These are phyloP conservation scores for Catharus ustulatus DNA, from an alignment of 2,797 vertebrate species.

Conservation along the genomic window DNA sequence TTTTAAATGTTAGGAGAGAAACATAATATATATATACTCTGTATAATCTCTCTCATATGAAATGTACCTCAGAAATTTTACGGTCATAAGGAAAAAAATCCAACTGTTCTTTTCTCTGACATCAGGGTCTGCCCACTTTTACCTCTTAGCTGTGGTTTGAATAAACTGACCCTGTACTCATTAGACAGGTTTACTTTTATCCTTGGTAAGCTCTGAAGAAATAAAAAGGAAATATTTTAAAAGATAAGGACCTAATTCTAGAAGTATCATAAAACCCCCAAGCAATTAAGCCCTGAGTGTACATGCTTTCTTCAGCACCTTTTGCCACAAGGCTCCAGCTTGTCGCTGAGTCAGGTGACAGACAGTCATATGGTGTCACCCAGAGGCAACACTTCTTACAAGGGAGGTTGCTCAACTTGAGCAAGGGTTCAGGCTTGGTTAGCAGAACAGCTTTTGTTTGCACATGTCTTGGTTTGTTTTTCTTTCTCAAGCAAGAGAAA, in stretches of 20 bases:
- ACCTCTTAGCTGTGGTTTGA: not conserved
- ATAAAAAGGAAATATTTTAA: not conserved
- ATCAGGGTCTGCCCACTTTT: not conserved
- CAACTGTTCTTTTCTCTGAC: not conserved
- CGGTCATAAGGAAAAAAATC: not conserved
- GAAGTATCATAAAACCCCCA: not conserved
- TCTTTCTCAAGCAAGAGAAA: not conserved
- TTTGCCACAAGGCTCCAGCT: conserved; percentile 31
- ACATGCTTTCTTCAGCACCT: conserved; percentile 50
- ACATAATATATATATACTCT: not conserved
- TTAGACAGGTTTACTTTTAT: not conserved
- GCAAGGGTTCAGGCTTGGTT: not conserved
- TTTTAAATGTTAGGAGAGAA: not conserved
- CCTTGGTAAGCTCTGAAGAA: not conserved
- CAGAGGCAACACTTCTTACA: conserved; percentile 6
- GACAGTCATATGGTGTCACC: not conserved
- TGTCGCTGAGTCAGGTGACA: conserved; percentile 54
- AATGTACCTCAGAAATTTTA: not conserved
- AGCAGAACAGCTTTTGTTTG: conserved; percentile 46
- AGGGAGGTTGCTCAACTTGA: conserved; percentile 23
- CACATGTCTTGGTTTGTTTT: conserved; percentile 18
- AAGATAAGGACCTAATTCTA: not conserved
- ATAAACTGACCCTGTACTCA: not conserved
- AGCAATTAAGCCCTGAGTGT: not conserved
- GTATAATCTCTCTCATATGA: not conserved